phyloP scores from a whole-genome alignment of 2,797 vertebrate genomes.

The Chaetodon trifasciatus region DNA sequence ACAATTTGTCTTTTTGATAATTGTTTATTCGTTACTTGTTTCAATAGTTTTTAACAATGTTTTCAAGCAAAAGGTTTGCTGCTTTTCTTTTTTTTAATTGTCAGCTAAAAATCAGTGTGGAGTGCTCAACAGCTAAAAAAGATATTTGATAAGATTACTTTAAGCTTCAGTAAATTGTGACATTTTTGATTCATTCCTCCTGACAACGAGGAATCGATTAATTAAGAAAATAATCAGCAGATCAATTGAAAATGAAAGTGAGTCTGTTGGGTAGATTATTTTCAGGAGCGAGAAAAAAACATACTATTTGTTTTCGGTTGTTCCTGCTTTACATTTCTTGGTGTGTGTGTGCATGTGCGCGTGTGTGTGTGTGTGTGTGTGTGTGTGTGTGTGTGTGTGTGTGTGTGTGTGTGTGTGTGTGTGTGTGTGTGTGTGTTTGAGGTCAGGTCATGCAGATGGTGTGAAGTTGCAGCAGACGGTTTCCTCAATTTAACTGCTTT shows the following conservation, averaged over 20 bases:
- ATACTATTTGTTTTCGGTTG: conserved; percentile 37
- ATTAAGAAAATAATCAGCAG: neutral
- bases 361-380: too few species aligned
- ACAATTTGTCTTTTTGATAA: neutral
- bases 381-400: too few species aligned
- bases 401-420: conserved; percentile 13
- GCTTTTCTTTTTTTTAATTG: neutral
- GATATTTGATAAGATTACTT: neutral
- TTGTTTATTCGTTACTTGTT: neutral
- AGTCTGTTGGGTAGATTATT: neutral
- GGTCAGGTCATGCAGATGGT: conserved; percentile 88
- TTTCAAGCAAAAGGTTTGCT: neutral
- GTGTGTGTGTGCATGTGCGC: too few species aligned
- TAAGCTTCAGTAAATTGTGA: neutral
- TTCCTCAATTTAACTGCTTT: conserved; percentile 86
- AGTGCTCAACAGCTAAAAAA: neutral
- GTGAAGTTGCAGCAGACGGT: conserved; percentile 87
- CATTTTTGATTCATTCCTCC: neutral
- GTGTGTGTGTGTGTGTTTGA: conserved; percentile 58
- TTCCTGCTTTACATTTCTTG: conserved; percentile 61
- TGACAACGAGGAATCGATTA: too few species aligned
- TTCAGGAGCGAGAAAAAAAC: conserved; percentile 7
- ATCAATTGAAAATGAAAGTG: neutral
- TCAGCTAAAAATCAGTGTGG: neutral
- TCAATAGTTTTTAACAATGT: neutral